Evolutionary conservation across 2,113 vertebrate genomes (phyloP).

Genomic region (Cepphus grylle): DNA sequence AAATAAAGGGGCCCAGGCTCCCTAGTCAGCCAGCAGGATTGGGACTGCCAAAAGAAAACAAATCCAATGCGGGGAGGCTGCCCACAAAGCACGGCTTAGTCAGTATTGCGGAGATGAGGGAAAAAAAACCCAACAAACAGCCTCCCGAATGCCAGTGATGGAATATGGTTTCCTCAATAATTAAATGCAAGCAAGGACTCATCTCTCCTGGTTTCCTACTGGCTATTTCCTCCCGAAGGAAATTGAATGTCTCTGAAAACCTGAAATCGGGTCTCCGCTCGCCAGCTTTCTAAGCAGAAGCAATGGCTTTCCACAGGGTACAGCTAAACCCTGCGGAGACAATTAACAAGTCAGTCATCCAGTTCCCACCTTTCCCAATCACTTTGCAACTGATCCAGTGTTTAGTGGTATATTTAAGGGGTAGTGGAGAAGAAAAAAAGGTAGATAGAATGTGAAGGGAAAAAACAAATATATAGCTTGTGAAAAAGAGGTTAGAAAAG

Average conservation of each 20-base stretch:
- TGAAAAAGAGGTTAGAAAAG: not conserved
- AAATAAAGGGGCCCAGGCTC: slow-evolving; percentile 50
- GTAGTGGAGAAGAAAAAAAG: not conserved
- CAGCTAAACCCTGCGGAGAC: not conserved
- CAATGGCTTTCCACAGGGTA: not conserved
- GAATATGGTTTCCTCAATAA: not conserved
- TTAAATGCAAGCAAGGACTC: slow-evolving; percentile 22
- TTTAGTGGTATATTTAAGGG: not conserved
- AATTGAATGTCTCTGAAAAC: not conserved
- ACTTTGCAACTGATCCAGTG: not conserved
- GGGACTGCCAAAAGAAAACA: slow-evolving; percentile 53
- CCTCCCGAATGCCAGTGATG: not conserved
- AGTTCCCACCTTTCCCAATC: not conserved
- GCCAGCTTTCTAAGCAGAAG: not conserved
- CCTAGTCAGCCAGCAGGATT: not conserved
- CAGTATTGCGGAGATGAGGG: not conserved
- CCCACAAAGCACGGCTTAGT: slow-evolving; percentile 7
- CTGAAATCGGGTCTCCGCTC: not conserved
- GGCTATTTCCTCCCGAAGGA: not conserved
- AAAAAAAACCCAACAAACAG: not conserved
- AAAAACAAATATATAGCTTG: not conserved
- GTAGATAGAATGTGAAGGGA: not conserved
- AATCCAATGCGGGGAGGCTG: slow-evolving; percentile 12
- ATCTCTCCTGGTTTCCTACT: not conserved
- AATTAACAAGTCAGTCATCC: not conserved